Percentiles rank a stretch among this genome's conserved stretches.
Evolutionary conservation across 2,113 vertebrate species (phyloP).

Genomic region (Gasterosteus aculeatus): DNA sequence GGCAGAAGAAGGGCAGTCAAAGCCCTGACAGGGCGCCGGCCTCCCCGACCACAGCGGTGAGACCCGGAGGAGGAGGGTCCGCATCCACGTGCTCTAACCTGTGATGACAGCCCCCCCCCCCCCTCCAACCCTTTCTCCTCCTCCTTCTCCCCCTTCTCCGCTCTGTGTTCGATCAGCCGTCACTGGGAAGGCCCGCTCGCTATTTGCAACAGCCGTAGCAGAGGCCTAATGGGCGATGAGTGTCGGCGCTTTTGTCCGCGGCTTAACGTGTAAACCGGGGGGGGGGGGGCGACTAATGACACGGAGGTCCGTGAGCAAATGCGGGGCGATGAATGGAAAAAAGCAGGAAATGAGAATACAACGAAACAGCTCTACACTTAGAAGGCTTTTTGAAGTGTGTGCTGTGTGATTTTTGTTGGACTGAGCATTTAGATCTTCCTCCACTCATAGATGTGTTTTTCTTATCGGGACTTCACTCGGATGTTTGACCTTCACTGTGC

Average conservation of each 20-base stretch:
- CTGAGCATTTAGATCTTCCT: not conserved
- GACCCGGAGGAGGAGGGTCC: slow-evolving; percentile 42
- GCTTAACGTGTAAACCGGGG: not conserved
- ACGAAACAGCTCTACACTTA: not conserved
- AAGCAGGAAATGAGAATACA: not conserved
- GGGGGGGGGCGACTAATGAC: not conserved
- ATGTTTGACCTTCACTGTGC: slow-evolving; percentile 2
- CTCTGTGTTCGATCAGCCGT: slow-evolving; percentile 67
- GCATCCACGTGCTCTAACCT: slow-evolving; percentile 59
- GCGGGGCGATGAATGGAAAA: not conserved
- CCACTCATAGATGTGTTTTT: not conserved
- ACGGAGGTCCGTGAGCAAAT: not conserved
- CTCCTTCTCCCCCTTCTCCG: not conserved
- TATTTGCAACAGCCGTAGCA: slow-evolving; percentile 34
- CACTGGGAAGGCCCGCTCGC: slow-evolving; percentile 43
- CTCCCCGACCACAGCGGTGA: slow-evolving; percentile 18
- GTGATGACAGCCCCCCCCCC: slow-evolving; percentile 67
- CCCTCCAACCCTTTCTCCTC: slow-evolving; percentile 1
- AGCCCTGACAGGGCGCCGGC: slow-evolving; percentile 54
- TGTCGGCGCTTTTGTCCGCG: slow-evolving; percentile 26
- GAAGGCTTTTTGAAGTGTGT: not conserved
- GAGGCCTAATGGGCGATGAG: slow-evolving; percentile 41
- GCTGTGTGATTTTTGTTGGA: not conserved
- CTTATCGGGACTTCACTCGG: not conserved
- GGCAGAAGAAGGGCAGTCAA: slow-evolving; percentile 46